phyloP scores from a whole-genome alignment of 1,140 invertebrate species.

The Maconellicoccus hirsutus region DNA sequence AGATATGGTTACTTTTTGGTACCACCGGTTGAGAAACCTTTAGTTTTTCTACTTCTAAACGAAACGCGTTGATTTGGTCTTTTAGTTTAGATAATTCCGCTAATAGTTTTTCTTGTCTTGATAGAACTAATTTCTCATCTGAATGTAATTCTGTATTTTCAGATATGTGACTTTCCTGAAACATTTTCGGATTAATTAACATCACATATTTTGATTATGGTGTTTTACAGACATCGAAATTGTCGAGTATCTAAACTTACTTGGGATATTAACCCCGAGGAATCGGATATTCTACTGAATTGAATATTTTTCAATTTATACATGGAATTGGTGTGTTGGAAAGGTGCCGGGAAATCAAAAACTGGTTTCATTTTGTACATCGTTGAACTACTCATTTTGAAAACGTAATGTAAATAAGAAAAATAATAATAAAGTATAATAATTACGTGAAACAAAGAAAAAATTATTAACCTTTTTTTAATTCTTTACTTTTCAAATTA shows the following conservation, averaged over 20 bases:
- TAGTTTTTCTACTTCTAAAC: neutral
- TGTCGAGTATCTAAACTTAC: neutral
- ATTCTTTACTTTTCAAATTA: too few species aligned
- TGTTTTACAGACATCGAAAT: neutral
- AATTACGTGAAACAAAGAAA: too few species aligned
- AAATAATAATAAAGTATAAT: too few species aligned
- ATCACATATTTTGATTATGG: conserved; percentile 10
- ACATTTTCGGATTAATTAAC: neutral
- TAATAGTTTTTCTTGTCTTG: neutral
- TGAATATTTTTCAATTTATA: conserved; percentile 30
- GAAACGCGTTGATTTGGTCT: neutral
- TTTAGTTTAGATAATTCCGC: neutral
- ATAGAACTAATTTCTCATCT: neutral
- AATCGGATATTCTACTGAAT: neutral
- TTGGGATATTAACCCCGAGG: neutral
- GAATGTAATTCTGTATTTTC: neutral
- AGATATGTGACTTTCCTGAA: neutral
- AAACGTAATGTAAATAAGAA: too few species aligned
- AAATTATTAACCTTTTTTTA: too few species aligned
- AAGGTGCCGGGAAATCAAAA: conserved; percentile 22
- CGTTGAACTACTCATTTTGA: neutral
- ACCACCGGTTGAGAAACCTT: neutral
- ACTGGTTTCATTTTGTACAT: conserved; percentile 31
- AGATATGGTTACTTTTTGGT: neutral
- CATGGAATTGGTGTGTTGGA: conserved; percentile 27